Conservation (phyloP, 2,888 invertebrate genomes). For the Heliconius erato region DNA sequence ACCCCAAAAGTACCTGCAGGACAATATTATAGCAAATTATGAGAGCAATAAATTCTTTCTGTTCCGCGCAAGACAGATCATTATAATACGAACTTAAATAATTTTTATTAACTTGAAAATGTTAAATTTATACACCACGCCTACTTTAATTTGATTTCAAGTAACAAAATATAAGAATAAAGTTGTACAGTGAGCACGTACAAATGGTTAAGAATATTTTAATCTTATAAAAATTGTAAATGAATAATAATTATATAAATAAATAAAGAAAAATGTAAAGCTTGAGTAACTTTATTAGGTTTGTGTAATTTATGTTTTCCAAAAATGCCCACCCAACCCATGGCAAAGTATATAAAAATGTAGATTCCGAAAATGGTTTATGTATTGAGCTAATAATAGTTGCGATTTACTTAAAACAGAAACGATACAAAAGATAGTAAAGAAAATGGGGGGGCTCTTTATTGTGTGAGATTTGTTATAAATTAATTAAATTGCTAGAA, state of each 20-base stretch:
- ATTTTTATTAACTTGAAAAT: slow-evolving; percentile 84
- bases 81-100: slow-evolving; percentile 82
- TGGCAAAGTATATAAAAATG: too few relatives aligned
- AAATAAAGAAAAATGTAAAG: background rate
- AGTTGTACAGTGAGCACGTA: background rate
- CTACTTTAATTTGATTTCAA: slow-evolving; percentile 53
- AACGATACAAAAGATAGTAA: too few relatives aligned
- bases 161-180: background rate
- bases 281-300: too few relatives aligned
- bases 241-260: background rate
- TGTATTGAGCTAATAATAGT: too few relatives aligned
- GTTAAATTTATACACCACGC: slow-evolving; percentile 76
- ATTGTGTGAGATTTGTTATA: too few relatives aligned
- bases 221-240: background rate
- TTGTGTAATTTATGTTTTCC: background rate
- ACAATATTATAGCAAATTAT: slow-evolving; percentile 36
- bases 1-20: slow-evolving; percentile 23
- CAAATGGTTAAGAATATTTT: background rate
- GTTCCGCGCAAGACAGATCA: slow-evolving; percentile 74
- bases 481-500: too few relatives aligned
- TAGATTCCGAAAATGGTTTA: too few relatives aligned
- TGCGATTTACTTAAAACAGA: too few relatives aligned
- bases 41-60: slow-evolving; percentile 72
- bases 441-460: too few relatives aligned
- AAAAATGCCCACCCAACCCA: background rate